Evolutionary conservation across 2,888 invertebrate species (phyloP), one percentile per base, ranked within the genome.

Genomic region (Eudiplozoon nipponicum): DNA sequence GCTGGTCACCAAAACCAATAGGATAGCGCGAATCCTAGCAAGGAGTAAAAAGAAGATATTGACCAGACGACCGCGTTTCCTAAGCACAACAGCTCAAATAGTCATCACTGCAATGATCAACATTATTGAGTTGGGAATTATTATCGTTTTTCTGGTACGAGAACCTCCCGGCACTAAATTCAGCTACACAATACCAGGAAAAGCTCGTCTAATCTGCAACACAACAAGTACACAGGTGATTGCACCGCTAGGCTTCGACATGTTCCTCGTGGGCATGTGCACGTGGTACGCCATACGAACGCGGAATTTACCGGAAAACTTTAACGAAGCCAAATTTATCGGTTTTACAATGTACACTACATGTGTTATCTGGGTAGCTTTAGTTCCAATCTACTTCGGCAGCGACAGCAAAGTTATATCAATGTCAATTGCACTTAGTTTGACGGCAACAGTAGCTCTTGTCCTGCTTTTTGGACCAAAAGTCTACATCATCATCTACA

Each of bases 291-390:
- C 90, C 1, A 50, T 57, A 3, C 54, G 54, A 47, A 56, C 57
- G 0, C 67, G 90, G 48, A 90, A 90, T 64, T 75, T 90, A 45
- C 94, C 90, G 0, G 90, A 90, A 58, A 84, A 84, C 28, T 94
- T 90, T 60, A 90, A 94, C 60, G 90, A 57, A 46, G 56, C 56
- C 22, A 61, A 62, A 48, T 62, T 61, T 46, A 71, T 72, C 46
- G 71, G 90, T 68, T 90, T 94, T 61, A 84, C 86, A 19, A 90
- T 94, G 90, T 94, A 81, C 63, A 84, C 84, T 31, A 86, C 84
- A 21, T 80, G 81, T 58, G 75, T 84, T 46, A 81, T 86, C 54
- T 90, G 90, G 90, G 63, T 81, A 47, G 90, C 90, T 17, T 90
- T 90, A 61, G 77, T 90, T 41, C 81, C 86, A 3, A 67, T 90